Evolutionary conservation across 2,113 vertebrate species (phyloP), one percentile per base, ranked within the genome.

Genomic region (Psittacula cyanocephala): DNA sequence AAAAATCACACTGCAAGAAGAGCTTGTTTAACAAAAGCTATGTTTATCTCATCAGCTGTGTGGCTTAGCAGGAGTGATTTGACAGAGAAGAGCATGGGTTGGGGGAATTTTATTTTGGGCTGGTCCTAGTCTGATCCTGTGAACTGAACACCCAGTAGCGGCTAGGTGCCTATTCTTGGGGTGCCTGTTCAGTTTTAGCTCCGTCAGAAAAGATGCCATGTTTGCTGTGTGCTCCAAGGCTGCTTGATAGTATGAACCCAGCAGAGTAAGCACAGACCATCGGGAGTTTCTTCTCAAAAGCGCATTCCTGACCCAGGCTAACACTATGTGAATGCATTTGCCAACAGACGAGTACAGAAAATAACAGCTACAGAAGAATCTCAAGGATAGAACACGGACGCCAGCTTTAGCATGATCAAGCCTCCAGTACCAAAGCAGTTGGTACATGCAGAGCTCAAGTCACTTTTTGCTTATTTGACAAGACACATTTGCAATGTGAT

Each of bases 11-110:
- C 71, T 77, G 86, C 63, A 63, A 81, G 75, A 91, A 81, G 71
- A 89, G 71, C 59, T 89, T 89, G 67, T 80, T 95, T 86, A 95
- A 96, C 85, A 95, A 95, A 94, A 95, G 60, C 92, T 91, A 75
- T 93, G 92, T 94, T 97, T 95, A 86, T 92, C 76, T 86, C 86
- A 89, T 95, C 86, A 86, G 90, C 90, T 94, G 53, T 33, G 53
- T 72, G 72, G 79, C 90, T 95, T 89, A 92, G 83, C 92, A 68
- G 77, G 91, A 78, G 57, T 28, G 62, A 88, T 88, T 81, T 78
- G 62, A 89, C 47, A 93, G 77, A 95, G 65, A 88, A 88, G 76
- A 91, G 70, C 67, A 88, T 33, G 49, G 39, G 80, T 53, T 86
- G 71, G 10, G 68, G 57, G 59, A 29, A 74, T 86, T 86, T 93